Conservation (phyloP, 2,888 invertebrate species). For the Megaustenia siamemsis region DNA sequence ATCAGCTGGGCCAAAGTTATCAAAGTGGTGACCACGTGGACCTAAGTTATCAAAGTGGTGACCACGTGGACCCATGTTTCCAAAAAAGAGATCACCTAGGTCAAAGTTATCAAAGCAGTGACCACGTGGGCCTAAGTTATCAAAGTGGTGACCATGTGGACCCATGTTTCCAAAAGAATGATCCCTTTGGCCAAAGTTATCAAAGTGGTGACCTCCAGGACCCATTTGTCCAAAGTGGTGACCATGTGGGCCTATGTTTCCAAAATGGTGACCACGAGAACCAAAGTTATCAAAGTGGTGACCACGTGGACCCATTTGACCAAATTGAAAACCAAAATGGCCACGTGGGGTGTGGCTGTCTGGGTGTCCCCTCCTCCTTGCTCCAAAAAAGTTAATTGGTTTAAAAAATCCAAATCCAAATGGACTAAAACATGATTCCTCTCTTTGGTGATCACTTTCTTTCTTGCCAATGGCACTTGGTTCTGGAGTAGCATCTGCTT, state of each 20-base stretch:
- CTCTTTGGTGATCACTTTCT: not conserved
- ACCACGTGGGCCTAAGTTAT: not conserved
- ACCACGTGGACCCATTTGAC: not conserved
- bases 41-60: not conserved
- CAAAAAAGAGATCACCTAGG: not conserved
- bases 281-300: not conserved
- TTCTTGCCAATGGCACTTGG: not conserved
- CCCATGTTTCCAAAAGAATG: not conserved
- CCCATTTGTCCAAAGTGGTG: too few species aligned
- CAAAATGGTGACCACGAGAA: not conserved
- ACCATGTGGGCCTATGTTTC: not conserved
- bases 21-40: not conserved
- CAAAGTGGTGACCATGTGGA: not conserved
- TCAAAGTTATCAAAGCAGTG: not conserved
- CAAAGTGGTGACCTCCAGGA: not conserved
- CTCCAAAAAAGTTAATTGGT: not conserved
- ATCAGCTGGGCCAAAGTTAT: not conserved
- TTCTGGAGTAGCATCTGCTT: not conserved
- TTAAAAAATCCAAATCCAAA: not conserved
- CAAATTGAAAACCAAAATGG: not conserved
- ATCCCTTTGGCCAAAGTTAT: not conserved
- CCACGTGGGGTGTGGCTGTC: slow-evolving; percentile 2
- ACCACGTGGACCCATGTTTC: not conserved
- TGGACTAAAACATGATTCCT: not conserved
- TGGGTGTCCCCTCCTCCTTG: not conserved